These are phyloP conservation scores for Mastigias papua DNA, from an alignment of 30 jellyfish, hydroid and myxozoan genomes.

Conservation along the genomic window DNA sequence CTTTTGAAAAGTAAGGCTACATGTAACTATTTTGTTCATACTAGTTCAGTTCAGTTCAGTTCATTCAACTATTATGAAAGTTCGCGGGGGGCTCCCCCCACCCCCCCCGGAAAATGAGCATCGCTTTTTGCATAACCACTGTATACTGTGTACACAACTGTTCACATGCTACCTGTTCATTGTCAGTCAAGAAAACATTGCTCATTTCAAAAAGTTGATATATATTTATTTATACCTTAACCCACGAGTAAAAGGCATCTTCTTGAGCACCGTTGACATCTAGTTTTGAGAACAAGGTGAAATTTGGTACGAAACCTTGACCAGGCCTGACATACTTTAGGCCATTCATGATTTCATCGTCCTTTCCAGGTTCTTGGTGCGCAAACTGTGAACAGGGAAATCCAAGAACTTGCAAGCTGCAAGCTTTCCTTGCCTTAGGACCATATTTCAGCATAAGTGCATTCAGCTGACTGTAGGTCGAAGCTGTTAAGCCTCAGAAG, in stretches of 20 bases:
- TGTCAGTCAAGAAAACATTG: too few species aligned
- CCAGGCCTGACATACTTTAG: conserved; percentile 98
- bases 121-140: too few species aligned
- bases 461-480: conserved; percentile 86
- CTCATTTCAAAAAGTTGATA: too few species aligned
- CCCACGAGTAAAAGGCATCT: conserved; percentile 71
- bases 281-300: conserved; percentile 74
- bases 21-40: too few species aligned
- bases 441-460: conserved; percentile 89
- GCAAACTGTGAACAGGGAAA: conserved; percentile 88
- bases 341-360: conserved; percentile 82
- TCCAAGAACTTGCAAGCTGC: conserved; percentile 78
- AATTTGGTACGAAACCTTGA: conserved; percentile 81
- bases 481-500: conserved; percentile 88
- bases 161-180: too few species aligned
- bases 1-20: too few species aligned
- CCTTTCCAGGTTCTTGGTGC: conserved; percentile 92
- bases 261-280: conserved; percentile 94
- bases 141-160: too few species aligned
- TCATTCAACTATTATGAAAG: too few species aligned
- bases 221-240: conserved; percentile 88
- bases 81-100: too few species aligned
- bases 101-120: too few species aligned
- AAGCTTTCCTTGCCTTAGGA: conserved; percentile 39
- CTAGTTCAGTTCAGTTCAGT: too few species aligned